A percentile compares a stretch with the other conserved stretches of the same genome.
phyloP scores from a whole-genome alignment of 2,113 vertebrate species.

The Nerophis lumbriciformis region DNA sequence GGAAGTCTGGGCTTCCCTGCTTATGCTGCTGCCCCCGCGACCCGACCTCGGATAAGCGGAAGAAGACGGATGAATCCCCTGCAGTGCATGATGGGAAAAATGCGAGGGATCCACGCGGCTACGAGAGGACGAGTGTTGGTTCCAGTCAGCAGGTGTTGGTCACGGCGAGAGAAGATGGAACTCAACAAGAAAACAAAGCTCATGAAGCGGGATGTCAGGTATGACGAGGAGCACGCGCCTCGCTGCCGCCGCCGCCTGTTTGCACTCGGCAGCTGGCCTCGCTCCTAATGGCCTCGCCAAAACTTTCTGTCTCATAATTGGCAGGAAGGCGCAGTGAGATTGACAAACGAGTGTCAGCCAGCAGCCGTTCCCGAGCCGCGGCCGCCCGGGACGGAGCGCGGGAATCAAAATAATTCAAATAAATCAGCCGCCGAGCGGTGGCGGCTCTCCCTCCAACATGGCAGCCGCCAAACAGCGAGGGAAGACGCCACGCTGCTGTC shows the following conservation, averaged over 20 bases:
- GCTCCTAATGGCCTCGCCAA: constrained; percentile 66
- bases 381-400: constrained; percentile 55
- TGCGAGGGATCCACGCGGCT: no score
- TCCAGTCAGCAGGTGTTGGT: no score
- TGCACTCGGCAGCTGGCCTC: constrained; percentile 54
- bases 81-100: no score
- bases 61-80: no score
- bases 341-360: constrained; percentile 76
- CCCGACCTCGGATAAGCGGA: no score
- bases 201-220: no score
- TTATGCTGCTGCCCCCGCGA: no score
- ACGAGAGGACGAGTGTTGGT: no score
- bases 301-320: constrained; percentile 73
- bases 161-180: no score
- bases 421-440: constrained; percentile 71
- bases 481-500: constrained; percentile 33
- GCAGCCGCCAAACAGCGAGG: constrained; percentile 45
- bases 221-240: constrained; percentile 17
- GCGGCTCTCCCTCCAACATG: constrained; percentile 51
- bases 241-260: constrained; percentile 49
- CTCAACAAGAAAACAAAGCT: no score
- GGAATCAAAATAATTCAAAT: constrained; percentile 77
- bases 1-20: no score
- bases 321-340: constrained; percentile 59
- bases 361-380: constrained; percentile 56